phyloP scores from a whole-genome alignment of 2,113 vertebrate genomes.

The Myrmophylax atrothorax region DNA sequence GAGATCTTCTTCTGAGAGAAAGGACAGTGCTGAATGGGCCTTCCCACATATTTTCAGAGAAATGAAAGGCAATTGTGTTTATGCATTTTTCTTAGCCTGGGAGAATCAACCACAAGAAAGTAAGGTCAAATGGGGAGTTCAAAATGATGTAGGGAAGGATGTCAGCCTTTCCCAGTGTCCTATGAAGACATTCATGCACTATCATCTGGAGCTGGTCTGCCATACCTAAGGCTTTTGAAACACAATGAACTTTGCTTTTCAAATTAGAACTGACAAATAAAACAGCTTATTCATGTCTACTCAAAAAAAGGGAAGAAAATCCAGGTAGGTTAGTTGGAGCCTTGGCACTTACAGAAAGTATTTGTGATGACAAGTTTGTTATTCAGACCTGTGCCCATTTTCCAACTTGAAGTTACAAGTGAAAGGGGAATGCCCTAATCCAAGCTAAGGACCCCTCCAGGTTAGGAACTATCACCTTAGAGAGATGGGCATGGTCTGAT shows the following conservation, averaged over 20 bases:
- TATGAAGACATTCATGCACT: background rate
- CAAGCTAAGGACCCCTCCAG: background rate
- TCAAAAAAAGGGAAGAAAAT: background rate
- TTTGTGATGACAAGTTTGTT: background rate
- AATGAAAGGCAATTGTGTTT: background rate
- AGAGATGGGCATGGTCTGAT: background rate
- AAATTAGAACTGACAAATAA: background rate
- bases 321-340: background rate
- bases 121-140: background rate
- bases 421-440: background rate
- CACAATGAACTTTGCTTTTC: background rate
- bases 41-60: background rate
- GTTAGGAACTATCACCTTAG: background rate
- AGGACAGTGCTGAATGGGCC: background rate
- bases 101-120: constrained; percentile 3
- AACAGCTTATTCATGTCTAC: background rate
- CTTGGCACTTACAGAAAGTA: background rate
- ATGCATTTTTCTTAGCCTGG: background rate
- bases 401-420: background rate
- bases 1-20: background rate
- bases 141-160: background rate
- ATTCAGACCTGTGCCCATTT: background rate
- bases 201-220: background rate
- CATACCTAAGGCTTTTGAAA: background rate
- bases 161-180: background rate